Percentiles rank a stretch among this genome's conserved stretches.
These are phyloP conservation scores for Dendrolimus pini DNA, from an alignment of 2,888 invertebrate species.

Conservation along the genomic window DNA sequence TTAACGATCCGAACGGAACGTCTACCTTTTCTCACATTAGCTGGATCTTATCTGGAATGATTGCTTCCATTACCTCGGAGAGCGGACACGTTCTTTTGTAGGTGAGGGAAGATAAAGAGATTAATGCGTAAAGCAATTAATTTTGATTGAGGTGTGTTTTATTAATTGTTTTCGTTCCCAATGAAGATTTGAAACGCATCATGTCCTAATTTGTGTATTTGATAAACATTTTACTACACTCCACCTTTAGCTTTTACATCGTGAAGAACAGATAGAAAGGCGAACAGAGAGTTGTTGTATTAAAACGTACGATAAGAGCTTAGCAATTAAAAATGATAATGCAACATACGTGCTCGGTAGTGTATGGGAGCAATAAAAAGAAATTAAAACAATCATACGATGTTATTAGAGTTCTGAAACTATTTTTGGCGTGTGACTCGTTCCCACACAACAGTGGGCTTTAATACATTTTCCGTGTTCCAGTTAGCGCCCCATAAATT, in stretches of 20 bases:
- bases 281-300: no score
- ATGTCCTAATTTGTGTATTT: conserved; percentile 38
- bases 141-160: conserved; percentile 75
- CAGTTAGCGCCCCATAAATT: conserved; percentile 76
- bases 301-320: no score
- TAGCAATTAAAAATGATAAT: neutral
- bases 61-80: conserved; percentile 73
- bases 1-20: conserved; percentile 66
- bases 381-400: conserved; percentile 24
- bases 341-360: neutral
- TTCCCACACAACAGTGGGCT: conserved; percentile 60
- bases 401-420: conserved; percentile 37
- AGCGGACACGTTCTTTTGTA: conserved; percentile 67
- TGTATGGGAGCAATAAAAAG: conserved; percentile 9
- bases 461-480: conserved; percentile 76
- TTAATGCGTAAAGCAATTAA: conserved; percentile 76
- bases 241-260: neutral
- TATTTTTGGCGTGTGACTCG: conserved; percentile 50
- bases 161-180: conserved; percentile 72
- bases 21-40: conserved; percentile 75
- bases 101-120: conserved; percentile 68
- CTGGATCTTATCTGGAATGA: conserved; percentile 73
- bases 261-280: no score
- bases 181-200: conserved; percentile 57
- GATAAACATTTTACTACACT: neutral